phyloP scores from a whole-genome alignment of 2,888 invertebrate species.

The Drosophila multiciliata region DNA sequence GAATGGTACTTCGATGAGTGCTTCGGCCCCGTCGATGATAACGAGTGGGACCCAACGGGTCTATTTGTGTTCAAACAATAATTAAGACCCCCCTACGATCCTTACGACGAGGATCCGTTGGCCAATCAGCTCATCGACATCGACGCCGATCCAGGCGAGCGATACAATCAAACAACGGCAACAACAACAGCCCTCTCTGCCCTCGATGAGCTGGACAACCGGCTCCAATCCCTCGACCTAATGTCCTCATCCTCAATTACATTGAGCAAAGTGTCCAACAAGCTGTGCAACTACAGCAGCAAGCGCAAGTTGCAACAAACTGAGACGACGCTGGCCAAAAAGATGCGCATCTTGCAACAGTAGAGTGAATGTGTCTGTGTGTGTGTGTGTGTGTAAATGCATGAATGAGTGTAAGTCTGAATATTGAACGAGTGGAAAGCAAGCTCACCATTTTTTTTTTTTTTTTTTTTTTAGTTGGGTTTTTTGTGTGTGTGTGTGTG shows the following conservation, averaged over 20 bases:
- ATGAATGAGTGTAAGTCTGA: not conserved
- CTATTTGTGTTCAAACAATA: conserved; percentile 85
- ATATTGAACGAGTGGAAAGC: not conserved
- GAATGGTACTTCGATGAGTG: conserved; percentile 95
- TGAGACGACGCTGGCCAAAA: conserved; percentile 68
- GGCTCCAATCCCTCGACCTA: conserved; percentile 66
- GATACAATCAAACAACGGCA: conserved; percentile 45
- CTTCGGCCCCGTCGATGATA: conserved; percentile 90
- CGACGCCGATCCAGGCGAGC: conserved; percentile 55
- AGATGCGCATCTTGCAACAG: conserved; percentile 69
- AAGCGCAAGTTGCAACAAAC: conserved; percentile 67
- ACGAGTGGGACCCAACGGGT: conserved; percentile 89
- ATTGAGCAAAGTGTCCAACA: conserved; percentile 65
- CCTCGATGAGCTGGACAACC: conserved; percentile 69
- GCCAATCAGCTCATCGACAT: conserved; percentile 73
- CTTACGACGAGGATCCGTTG: conserved; percentile 78
- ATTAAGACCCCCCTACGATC: conserved; percentile 80
- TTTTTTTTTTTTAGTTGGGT: conserved; percentile 2
- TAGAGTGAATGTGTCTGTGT: conserved; percentile 29
- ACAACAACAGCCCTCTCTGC: conserved; percentile 62
- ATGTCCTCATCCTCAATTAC: conserved; percentile 73
- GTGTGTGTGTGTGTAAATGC: conserved; percentile 3
- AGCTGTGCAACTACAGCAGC: conserved; percentile 72
- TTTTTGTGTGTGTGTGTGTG: not conserved
- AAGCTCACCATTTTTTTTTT: not conserved